These are phyloP conservation scores for Gopherus flavomarginatus DNA, from an alignment of 2,113 vertebrate genomes.

Conservation along the genomic window DNA sequence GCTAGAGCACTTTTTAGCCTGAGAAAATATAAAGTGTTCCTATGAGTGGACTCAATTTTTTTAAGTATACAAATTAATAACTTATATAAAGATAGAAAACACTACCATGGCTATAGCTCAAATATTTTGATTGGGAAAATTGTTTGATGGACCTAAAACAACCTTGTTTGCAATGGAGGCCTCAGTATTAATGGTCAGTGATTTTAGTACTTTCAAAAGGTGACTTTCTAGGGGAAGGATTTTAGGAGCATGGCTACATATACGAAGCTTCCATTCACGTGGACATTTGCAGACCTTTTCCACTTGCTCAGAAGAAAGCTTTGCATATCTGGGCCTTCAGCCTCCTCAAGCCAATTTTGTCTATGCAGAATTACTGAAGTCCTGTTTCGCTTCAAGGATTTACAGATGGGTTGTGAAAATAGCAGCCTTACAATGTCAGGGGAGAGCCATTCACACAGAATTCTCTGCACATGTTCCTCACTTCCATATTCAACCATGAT, in stretches of 20 bases:
- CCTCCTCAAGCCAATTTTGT: conserved; percentile 32
- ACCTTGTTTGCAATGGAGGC: conserved; percentile 36
- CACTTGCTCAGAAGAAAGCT: not conserved
- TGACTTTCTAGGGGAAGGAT: conserved; percentile 61
- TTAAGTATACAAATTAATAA: conserved; percentile 69
- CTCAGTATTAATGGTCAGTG: conserved; percentile 66
- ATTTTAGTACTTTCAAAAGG: conserved; percentile 69
- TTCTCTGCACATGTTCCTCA: conserved; percentile 53
- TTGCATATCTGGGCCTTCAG: conserved; percentile 31
- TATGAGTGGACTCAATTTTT: conserved; percentile 37
- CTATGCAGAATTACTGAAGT: conserved; percentile 62
- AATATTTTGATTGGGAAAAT: conserved; percentile 43
- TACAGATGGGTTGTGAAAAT: conserved; percentile 51
- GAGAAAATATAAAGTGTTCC: conserved; percentile 54
- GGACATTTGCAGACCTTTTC: not conserved
- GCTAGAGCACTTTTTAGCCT: conserved; percentile 66
- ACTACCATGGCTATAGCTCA: conserved; percentile 9
- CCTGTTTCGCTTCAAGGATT: conserved; percentile 45
- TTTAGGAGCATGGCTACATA: conserved; percentile 1
- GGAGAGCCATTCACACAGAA: conserved; percentile 44
- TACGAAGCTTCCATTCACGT: conserved; percentile 4
- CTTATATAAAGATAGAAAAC: conserved; percentile 64
- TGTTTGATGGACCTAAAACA: conserved; percentile 54
- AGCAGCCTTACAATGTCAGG: conserved; percentile 54
- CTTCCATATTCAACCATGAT: conserved; percentile 49